Evolutionary conservation across 2,797 vertebrate genomes (phyloP).

Genomic region (Muraenolepis orangiensis): DNA sequence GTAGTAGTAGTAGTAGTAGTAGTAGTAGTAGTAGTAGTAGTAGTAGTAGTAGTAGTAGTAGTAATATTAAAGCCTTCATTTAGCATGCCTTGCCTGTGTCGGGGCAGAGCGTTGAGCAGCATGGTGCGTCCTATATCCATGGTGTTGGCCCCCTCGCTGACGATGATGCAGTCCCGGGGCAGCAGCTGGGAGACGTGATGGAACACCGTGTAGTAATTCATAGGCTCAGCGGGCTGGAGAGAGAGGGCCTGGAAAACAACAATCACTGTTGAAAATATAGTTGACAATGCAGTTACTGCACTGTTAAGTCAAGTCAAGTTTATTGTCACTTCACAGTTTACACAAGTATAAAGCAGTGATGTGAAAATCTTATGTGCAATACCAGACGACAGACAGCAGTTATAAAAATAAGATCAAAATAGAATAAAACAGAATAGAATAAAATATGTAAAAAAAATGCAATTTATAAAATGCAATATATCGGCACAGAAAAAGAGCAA

Average conservation of each 20-base stretch:
- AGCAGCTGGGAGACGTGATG: slow-evolving; percentile 82
- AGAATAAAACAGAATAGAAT: no score
- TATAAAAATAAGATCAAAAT: no score
- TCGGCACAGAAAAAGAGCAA: no score
- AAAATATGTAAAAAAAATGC: no score
- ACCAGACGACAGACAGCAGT: no score
- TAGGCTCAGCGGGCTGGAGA: slow-evolving; percentile 73
- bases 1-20: background rate
- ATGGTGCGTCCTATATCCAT: slow-evolving; percentile 98
- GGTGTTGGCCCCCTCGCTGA: slow-evolving; percentile 96
- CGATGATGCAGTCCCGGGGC: slow-evolving; percentile 86
- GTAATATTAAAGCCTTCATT: background rate
- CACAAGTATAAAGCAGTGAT: no score
- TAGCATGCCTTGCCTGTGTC: slow-evolving; percentile 78
- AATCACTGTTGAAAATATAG: background rate
- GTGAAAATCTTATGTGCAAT: no score
- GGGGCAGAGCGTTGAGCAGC: slow-evolving; percentile 85
- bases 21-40: background rate
- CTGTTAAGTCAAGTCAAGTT: no score
- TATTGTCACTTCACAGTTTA: no score
- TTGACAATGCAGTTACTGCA: no score
- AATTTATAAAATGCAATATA: no score
- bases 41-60: background rate
- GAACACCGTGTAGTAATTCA: slow-evolving; percentile 97
- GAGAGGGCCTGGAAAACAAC: slow-evolving; percentile 72